These are phyloP conservation scores for Serinus canaria DNA, from an alignment of 2,113 vertebrate genomes.

Conservation along the genomic window DNA sequence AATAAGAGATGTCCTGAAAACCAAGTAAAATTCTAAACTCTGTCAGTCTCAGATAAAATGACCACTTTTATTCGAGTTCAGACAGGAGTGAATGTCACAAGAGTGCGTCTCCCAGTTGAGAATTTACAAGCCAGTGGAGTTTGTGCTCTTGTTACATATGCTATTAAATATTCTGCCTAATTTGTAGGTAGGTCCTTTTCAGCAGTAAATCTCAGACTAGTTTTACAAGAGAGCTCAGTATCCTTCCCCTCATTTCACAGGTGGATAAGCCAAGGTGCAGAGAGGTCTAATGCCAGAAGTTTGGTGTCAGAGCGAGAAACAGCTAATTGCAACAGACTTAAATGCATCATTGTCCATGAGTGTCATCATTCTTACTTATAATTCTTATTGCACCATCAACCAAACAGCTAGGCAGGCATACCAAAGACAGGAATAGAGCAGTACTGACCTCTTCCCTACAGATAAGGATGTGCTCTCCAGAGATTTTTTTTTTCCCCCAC, in stretches of 20 bases:
- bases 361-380: neutral
- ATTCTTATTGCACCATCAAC: neutral
- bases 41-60: neutral
- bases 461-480: neutral
- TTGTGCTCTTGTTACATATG: neutral
- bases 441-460: neutral
- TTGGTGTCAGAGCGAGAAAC: neutral
- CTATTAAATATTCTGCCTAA: neutral
- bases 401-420: neutral
- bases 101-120: fast-evolving
- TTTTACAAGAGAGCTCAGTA: neutral
- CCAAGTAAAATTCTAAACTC: neutral
- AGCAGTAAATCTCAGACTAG: neutral
- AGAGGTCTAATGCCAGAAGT: neutral
- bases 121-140: neutral
- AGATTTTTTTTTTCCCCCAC: neutral
- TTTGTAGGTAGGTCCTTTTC: neutral
- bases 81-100: neutral
- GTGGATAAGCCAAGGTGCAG: neutral
- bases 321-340: conserved; percentile 15
- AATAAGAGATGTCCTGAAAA: neutral
- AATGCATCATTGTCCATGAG: neutral
- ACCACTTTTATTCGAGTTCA: neutral
- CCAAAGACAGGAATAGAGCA: neutral
- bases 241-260: neutral